Conservation (phyloP, 2,888 invertebrate species). For the Apeira syringaria region DNA sequence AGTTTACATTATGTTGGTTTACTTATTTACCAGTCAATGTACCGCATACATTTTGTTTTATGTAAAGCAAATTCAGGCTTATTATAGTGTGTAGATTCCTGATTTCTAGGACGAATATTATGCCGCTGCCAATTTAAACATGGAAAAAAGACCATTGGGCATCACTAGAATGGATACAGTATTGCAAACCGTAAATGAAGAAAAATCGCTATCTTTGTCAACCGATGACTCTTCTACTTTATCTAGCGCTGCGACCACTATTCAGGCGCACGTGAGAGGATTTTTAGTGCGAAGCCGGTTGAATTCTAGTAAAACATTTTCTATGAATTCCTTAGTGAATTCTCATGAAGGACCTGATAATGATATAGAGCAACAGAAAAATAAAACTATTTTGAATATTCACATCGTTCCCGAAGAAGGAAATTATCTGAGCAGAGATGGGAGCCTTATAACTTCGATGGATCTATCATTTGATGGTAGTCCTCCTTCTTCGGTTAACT, state of each 20-base stretch:
- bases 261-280: slow-evolving; percentile 87
- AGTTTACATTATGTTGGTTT: too few species aligned
- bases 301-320: slow-evolving; percentile 66
- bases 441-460: slow-evolving; percentile 68
- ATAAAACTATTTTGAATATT: slow-evolving; percentile 72
- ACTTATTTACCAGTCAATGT: too few species aligned
- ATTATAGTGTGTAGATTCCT: slow-evolving; percentile 22
- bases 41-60: too few species aligned
- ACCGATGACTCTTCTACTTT: slow-evolving; percentile 78
- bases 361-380: slow-evolving; percentile 53
- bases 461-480: slow-evolving; percentile 71
- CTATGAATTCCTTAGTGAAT: slow-evolving; percentile 61
- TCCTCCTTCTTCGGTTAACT: slow-evolving; percentile 66
- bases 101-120: slow-evolving; percentile 57
- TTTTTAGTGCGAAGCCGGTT: slow-evolving; percentile 84
- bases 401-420: slow-evolving; percentile 72
- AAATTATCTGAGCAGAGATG: slow-evolving; percentile 68
- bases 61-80: slow-evolving; percentile 1
- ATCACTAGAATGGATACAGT: slow-evolving; percentile 74
- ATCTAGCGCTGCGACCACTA: slow-evolving; percentile 85
- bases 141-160: slow-evolving; percentile 63
- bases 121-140: slow-evolving; percentile 44
- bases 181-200: slow-evolving; percentile 79
- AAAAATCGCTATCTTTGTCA: slow-evolving; percentile 74
- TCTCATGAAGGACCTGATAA: slow-evolving; percentile 60